Evolutionary conservation across 2,113 vertebrate genomes (phyloP).

Genomic region (Centropristis striata): DNA sequence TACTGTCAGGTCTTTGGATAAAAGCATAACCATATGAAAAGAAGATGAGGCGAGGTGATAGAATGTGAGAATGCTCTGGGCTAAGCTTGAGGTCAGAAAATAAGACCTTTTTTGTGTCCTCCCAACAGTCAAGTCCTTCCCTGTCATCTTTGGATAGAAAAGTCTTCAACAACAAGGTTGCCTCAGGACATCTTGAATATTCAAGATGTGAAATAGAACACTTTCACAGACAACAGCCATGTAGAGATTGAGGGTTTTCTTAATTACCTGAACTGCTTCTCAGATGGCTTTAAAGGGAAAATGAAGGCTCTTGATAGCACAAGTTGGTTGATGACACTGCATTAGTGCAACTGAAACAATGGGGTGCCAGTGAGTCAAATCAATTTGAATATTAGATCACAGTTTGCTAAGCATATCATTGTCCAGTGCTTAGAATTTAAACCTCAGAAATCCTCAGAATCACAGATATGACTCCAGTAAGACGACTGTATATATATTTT

Average conservation of each 20-base stretch:
- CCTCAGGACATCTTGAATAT: conserved; percentile 38
- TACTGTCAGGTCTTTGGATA: conserved; percentile 11
- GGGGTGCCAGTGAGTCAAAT: background rate
- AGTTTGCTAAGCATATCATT: background rate
- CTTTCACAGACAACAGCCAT: background rate
- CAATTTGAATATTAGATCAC: background rate
- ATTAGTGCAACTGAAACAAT: conserved; percentile 5
- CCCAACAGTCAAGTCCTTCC: background rate
- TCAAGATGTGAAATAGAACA: conserved; percentile 1
- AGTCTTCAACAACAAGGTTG: conserved; percentile 10
- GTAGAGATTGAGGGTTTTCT: background rate
- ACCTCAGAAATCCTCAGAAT: too few relatives aligned
- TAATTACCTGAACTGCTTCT: conserved; percentile 43
- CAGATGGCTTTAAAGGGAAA: conserved; percentile 15
- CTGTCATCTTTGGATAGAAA: conserved; percentile 13
- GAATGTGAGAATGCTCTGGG: conserved; percentile 43
- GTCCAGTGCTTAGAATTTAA: background rate
- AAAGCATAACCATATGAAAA: conserved; percentile 32
- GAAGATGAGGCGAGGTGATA: conserved; percentile 29
- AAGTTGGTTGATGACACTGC: conserved; percentile 10
- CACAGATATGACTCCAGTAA: too few relatives aligned
- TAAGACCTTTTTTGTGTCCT: conserved; percentile 55
- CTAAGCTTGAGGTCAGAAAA: conserved; percentile 59
- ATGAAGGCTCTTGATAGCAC: conserved; percentile 15
- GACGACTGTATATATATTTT: too few relatives aligned